A percentile compares a stretch with the other conserved stretches of the same genome.
Conservation (phyloP, 2,888 invertebrate species). For the Dioctria rufipes region DNA sequence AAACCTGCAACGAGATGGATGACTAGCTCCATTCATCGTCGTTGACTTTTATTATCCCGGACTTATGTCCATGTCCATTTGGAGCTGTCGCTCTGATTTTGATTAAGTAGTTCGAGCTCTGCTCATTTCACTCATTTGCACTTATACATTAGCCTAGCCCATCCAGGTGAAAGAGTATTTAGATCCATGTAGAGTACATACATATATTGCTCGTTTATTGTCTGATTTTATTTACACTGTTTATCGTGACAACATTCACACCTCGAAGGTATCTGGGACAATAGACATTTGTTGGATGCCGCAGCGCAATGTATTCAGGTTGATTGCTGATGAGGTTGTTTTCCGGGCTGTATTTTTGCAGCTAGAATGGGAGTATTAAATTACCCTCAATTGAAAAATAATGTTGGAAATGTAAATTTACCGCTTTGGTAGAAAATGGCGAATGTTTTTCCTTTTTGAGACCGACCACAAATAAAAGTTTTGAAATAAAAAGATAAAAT, state of each 20-base stretch:
- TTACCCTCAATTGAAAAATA: too few species aligned
- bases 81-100: conserved; percentile 49
- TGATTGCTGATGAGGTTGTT: neutral
- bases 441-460: too few species aligned
- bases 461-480: too few species aligned
- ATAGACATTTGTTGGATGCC: neutral
- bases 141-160: conserved; percentile 5
- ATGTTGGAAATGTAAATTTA: too few species aligned
- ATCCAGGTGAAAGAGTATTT: conserved; percentile 22
- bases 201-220: neutral
- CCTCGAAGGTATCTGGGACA: conserved; percentile 8
- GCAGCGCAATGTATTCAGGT: neutral
- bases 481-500: too few species aligned
- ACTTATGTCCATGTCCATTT: conserved; percentile 38
- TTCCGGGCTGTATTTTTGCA: neutral
- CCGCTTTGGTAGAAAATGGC: too few species aligned
- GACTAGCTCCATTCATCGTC: neutral
- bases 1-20: conserved; percentile 26
- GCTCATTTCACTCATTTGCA: conserved; percentile 31
- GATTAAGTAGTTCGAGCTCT: conserved; percentile 40
- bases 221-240: conserved; percentile 36
- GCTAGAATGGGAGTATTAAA: too few species aligned
- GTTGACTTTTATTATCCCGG: conserved; percentile 24
- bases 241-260: conserved; percentile 25
- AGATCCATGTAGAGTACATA: neutral